These are phyloP conservation scores for Aethina tumida DNA, from an alignment of 1,140 invertebrate species.

Conservation along the genomic window DNA sequence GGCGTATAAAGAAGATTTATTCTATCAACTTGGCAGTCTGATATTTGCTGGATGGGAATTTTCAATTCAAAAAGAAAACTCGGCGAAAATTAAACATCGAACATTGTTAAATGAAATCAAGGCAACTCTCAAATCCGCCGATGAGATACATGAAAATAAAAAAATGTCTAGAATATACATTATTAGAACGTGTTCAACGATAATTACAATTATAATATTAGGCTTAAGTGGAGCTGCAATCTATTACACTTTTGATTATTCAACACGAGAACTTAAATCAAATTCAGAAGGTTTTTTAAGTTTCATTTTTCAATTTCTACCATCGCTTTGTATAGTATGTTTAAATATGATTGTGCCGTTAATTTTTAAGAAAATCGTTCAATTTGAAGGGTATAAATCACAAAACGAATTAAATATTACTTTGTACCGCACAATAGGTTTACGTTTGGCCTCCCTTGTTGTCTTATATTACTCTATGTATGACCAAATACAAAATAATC, in stretches of 20 bases:
- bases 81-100: conserved; percentile 66
- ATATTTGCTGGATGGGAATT: conserved; percentile 84
- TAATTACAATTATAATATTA: conserved; percentile 53
- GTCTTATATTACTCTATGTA: conserved; percentile 65
- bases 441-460: conserved; percentile 64
- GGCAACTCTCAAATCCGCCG: conserved; percentile 57
- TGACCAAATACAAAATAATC: conserved; percentile 38
- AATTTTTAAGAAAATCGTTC: conserved; percentile 55
- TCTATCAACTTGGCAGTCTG: conserved; percentile 73
- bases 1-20: conserved; percentile 65
- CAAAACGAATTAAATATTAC: conserved; percentile 55
- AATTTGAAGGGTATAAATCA: conserved; percentile 65
- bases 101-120: conserved; percentile 69
- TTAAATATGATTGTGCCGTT: conserved; percentile 64
- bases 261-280: conserved; percentile 39
- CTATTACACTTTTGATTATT: conserved; percentile 55
- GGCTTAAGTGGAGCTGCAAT: conserved; percentile 50
- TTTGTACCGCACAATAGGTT: conserved; percentile 60
- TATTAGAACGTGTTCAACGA: conserved; percentile 55
- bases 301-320: conserved; percentile 60
- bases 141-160: conserved; percentile 59
- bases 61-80: conserved; percentile 72
- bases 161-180: conserved; percentile 56
- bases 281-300: conserved; percentile 13
- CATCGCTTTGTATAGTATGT: conserved; percentile 63